Conservation (phyloP, 2,113 vertebrate species). For the Atrichornis clamosus region DNA sequence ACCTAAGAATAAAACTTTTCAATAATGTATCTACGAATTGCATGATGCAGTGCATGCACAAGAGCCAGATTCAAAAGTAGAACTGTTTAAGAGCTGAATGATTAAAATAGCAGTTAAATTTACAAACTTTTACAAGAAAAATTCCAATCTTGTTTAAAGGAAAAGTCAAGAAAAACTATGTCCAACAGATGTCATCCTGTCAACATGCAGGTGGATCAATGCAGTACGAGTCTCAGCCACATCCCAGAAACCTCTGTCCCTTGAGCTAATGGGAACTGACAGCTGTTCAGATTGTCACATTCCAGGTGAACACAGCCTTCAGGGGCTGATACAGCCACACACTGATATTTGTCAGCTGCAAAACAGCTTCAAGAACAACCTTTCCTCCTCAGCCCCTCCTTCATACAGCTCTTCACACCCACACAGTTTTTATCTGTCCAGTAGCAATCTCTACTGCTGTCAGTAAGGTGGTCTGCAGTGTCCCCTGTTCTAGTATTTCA, state of each 20-base stretch:
- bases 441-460: neutral
- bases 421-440: neutral
- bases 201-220: accelerated
- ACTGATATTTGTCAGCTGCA: neutral
- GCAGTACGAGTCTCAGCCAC: neutral
- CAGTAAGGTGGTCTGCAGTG: neutral
- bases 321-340: neutral
- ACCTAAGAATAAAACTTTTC: neutral
- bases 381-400: neutral
- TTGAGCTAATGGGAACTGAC: neutral
- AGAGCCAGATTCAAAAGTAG: neutral
- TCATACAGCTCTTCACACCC: neutral
- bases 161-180: neutral
- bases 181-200: neutral
- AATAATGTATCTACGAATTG: neutral
- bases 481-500: neutral
- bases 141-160: neutral
- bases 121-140: neutral
- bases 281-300: neutral
- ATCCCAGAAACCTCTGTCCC: neutral
- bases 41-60: neutral
- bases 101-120: neutral
- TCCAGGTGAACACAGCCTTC: neutral
- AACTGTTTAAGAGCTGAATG: neutral
- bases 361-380: neutral